Conservation (phyloP, 2,113 vertebrate genomes). For the Lepisosteus oculatus region DNA sequence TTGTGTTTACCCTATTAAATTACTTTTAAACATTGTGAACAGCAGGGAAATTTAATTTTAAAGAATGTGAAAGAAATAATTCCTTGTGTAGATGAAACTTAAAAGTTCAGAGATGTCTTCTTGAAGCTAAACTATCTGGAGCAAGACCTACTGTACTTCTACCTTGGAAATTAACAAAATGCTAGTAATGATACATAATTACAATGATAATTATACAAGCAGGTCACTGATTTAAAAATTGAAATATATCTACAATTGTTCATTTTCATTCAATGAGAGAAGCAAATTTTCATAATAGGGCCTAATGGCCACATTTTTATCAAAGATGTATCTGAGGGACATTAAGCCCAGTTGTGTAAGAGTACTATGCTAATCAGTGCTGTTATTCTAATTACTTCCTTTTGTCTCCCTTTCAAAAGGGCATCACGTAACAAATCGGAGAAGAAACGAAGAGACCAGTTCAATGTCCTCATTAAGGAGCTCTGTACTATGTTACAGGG, state of each 20-base stretch:
- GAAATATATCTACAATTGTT: not conserved
- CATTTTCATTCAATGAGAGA: not conserved
- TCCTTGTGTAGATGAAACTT: too few relatives aligned
- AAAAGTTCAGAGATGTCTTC: too few relatives aligned
- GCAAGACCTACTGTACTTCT: not conserved
- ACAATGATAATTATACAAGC: not conserved
- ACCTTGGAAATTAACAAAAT: not conserved
- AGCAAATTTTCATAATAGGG: not conserved
- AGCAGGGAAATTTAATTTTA: too few relatives aligned
- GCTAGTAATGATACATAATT: not conserved
- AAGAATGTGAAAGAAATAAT: too few relatives aligned
- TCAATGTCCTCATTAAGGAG: conserved; percentile 79
- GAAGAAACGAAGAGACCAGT: conserved; percentile 76
- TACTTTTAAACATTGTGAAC: too few relatives aligned
- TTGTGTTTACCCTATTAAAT: too few relatives aligned
- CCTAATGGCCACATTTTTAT: not conserved
- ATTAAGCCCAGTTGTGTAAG: not conserved
- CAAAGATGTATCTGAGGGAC: not conserved
- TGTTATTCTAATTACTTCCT: conserved; percentile 9
- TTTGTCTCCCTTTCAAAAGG: conserved; percentile 50
- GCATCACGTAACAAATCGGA: conserved; percentile 75
- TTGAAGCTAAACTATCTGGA: not conserved
- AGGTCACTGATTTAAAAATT: not conserved
- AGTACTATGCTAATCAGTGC: not conserved
- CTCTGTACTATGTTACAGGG: conserved; percentile 79